Conservation (phyloP, 2,888 invertebrate genomes). For the Athetis lepigone region DNA sequence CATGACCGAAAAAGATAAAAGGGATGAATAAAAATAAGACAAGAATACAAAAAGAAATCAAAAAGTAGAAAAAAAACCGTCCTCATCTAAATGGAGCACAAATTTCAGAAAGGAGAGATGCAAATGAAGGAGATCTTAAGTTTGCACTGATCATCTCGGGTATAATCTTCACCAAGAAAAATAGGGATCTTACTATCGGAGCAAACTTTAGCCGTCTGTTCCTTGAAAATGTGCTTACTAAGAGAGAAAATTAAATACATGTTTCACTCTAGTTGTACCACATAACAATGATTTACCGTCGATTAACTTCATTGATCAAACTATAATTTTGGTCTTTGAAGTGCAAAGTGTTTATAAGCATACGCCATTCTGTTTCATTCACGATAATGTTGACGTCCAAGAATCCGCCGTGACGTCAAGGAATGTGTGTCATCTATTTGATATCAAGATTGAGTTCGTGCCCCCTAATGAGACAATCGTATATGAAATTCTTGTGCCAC, state of each 20-base stretch:
- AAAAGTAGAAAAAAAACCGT: not conserved
- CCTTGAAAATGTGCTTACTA: not conserved
- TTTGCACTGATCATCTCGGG: slow-evolving; percentile 30
- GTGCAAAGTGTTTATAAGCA: not conserved
- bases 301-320: slow-evolving; percentile 1
- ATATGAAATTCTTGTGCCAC: slow-evolving; percentile 75
- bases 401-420: slow-evolving; percentile 19
- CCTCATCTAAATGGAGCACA: not conserved
- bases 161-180: too few species aligned
- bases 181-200: too few species aligned
- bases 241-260: not conserved
- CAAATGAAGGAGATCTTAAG: slow-evolving; percentile 16
- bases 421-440: slow-evolving; percentile 33
- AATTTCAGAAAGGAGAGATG: not conserved
- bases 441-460: slow-evolving; percentile 55
- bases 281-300: not conserved
- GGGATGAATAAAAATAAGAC: not conserved
- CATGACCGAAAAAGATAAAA: not conserved
- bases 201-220: too few species aligned
- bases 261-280: not conserved
- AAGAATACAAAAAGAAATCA: not conserved
- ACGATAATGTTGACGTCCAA: slow-evolving; percentile 7
- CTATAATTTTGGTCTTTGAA: not conserved
- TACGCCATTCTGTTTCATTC: not conserved
- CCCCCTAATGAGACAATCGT: slow-evolving; percentile 74